phyloP scores from a whole-genome alignment of 2,888 invertebrate genomes.

The Amphiduros pacificus region DNA sequence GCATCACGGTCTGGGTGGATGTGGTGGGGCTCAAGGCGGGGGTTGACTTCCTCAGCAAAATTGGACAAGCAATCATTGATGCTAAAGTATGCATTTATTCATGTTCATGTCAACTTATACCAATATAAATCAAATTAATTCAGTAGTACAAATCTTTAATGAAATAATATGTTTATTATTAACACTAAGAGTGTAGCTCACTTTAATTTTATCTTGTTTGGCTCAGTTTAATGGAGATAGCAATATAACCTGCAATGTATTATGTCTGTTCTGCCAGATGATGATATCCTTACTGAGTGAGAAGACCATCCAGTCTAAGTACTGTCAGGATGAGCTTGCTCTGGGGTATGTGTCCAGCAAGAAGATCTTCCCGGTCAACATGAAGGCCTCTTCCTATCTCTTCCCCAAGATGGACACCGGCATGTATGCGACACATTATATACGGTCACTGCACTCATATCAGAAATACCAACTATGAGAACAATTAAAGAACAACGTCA shows the following conservation, averaged over 20 bases:
- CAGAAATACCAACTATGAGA: too few species aligned
- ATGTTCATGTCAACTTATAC: too few species aligned
- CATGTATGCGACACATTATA: too few species aligned
- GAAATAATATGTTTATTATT: too few species aligned
- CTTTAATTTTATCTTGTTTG: too few species aligned
- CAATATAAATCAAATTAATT: too few species aligned
- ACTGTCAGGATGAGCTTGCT: conserved; percentile 50
- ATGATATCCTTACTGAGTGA: conserved; percentile 43
- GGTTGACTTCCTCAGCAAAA: conserved; percentile 49
- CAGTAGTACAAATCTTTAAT: too few species aligned
- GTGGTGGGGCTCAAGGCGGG: conserved; percentile 42
- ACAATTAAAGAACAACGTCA: too few species aligned
- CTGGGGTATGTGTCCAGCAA: conserved; percentile 49
- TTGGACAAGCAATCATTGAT: conserved; percentile 51
- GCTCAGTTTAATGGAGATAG: too few species aligned
- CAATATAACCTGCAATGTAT: too few species aligned
- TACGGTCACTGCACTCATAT: too few species aligned
- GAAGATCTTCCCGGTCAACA: conserved; percentile 43
- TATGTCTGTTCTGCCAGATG: conserved; percentile 30
- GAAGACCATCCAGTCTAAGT: conserved; percentile 42
- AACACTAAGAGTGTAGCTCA: too few species aligned
- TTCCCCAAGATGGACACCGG: conserved; percentile 48
- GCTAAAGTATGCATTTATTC: conserved; percentile 48
- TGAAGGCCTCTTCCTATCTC: conserved; percentile 34
- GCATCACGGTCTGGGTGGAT: conserved; percentile 51